Percentiles rank a stretch among this genome's conserved stretches.
phyloP scores from a whole-genome alignment of 2,113 vertebrate species.

The Dicaeum eximium region DNA sequence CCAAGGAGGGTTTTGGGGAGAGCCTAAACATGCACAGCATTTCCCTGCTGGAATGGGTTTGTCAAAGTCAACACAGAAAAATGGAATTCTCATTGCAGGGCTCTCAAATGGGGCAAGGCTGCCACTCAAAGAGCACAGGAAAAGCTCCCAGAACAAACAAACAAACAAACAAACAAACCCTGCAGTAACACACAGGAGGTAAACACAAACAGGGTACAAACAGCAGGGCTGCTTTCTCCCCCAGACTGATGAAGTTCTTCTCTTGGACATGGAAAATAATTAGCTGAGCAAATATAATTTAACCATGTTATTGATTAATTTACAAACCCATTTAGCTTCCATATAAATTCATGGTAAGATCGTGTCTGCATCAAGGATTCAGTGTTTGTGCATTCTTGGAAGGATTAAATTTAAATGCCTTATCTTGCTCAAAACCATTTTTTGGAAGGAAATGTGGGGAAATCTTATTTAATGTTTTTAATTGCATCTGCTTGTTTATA shows the following conservation, averaged over 20 bases:
- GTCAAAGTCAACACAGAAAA: not conserved
- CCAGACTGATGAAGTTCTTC: not conserved
- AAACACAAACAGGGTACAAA: not conserved
- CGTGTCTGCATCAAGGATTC: slow-evolving; percentile 18
- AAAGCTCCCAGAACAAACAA: not conserved
- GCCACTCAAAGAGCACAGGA: not conserved
- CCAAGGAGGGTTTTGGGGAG: not conserved
- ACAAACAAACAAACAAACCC: not conserved
- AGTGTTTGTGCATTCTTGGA: slow-evolving; percentile 44
- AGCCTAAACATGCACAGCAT: not conserved
- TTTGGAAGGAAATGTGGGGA: not conserved
- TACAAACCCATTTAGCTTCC: slow-evolving; percentile 62
- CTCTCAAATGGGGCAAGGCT: no score
- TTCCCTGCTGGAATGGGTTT: not conserved
- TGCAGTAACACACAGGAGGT: not conserved
- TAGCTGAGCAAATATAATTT: slow-evolving; percentile 65
- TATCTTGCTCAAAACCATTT: slow-evolving; percentile 51
- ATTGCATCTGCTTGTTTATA: slow-evolving; percentile 22
- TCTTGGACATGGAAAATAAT: slow-evolving; percentile 63
- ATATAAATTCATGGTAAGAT: slow-evolving; percentile 44
- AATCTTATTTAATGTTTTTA: not conserved
- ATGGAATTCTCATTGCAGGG: not conserved
- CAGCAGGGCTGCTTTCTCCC: not conserved
- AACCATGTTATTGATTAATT: slow-evolving; percentile 68
- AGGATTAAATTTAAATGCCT: slow-evolving; percentile 53